Percentiles rank a stretch among this genome's conserved stretches.
Evolutionary conservation across 2,797 vertebrate species (phyloP).

Genomic region (Coilia nasus): DNA sequence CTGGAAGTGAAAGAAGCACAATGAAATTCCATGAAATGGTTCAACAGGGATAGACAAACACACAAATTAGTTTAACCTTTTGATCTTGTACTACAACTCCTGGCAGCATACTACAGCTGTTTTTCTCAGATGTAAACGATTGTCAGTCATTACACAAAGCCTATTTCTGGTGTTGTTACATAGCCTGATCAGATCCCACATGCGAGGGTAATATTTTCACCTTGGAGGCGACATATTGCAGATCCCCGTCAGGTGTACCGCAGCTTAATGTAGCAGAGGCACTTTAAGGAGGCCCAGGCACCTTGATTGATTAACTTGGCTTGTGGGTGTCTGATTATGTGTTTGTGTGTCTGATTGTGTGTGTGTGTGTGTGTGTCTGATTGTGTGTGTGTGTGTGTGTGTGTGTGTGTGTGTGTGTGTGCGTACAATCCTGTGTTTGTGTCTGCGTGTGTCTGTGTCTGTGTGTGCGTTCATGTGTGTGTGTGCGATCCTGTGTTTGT

Average conservation of each 20-base stretch:
- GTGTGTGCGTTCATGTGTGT: neutral
- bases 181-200: neutral
- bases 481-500: no score
- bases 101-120: neutral
- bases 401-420: constrained; percentile 29
- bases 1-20: neutral
- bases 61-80: neutral
- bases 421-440: neutral
- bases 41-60: neutral
- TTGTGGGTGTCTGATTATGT: constrained; percentile 14
- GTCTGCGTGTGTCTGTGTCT: neutral
- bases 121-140: neutral
- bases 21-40: neutral
- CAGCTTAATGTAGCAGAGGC: constrained; percentile 19
- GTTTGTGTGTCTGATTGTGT: constrained; percentile 13
- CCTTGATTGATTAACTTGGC: constrained; percentile 1
- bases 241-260: neutral
- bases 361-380: constrained; percentile 25
- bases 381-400: constrained; percentile 37
- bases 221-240: neutral
- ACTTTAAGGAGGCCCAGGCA: neutral
- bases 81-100: neutral
- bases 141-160: neutral
- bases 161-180: neutral
- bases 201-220: neutral